These are phyloP conservation scores for Takifugu ocellatus DNA, from an alignment of 2,797 vertebrate species.

Conservation along the genomic window DNA sequence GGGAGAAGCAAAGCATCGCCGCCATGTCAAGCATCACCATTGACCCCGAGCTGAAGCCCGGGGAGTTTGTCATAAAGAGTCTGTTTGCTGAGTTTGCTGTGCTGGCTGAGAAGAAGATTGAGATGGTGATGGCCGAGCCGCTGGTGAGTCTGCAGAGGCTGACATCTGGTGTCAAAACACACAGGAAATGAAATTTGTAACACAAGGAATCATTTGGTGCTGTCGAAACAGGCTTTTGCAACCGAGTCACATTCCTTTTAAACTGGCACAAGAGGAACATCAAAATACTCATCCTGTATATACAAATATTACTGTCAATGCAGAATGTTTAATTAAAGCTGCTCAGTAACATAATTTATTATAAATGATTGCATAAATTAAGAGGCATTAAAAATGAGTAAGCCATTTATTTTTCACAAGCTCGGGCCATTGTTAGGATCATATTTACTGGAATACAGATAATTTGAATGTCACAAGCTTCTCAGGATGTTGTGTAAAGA, in stretches of 20 bases:
- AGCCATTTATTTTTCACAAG: too few species aligned
- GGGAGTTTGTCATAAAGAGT: constrained; percentile 99
- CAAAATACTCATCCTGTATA: too few species aligned
- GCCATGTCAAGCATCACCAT: constrained; percentile 98
- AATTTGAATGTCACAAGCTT: too few species aligned
- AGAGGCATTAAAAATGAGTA: too few species aligned
- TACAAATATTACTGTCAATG: too few species aligned
- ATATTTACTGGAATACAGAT: too few species aligned
- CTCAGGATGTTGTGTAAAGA: too few species aligned
- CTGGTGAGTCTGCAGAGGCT: constrained; percentile 82
- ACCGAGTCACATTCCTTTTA: constrained; percentile 18
- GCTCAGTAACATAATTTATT: too few species aligned
- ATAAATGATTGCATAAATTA: too few species aligned
- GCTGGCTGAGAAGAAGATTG: constrained; percentile 99
- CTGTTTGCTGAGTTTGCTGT: constrained; percentile 98
- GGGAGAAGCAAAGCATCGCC: constrained; percentile 84
- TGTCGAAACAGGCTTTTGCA: constrained; percentile 30
- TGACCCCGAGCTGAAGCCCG: constrained; percentile 98
- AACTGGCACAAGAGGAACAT: too few species aligned
- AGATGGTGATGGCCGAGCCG: constrained; percentile 99
- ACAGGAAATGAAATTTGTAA: constrained; percentile 40
- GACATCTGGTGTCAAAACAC: constrained; percentile 18
- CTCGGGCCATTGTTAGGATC: too few species aligned
- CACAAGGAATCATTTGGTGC: constrained; percentile 9
- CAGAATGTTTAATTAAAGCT: too few species aligned